Evolutionary conservation across 2,888 invertebrate species (phyloP), one percentile per base, ranked within the genome.

Genomic region (Eremobia ochroleuca): DNA sequence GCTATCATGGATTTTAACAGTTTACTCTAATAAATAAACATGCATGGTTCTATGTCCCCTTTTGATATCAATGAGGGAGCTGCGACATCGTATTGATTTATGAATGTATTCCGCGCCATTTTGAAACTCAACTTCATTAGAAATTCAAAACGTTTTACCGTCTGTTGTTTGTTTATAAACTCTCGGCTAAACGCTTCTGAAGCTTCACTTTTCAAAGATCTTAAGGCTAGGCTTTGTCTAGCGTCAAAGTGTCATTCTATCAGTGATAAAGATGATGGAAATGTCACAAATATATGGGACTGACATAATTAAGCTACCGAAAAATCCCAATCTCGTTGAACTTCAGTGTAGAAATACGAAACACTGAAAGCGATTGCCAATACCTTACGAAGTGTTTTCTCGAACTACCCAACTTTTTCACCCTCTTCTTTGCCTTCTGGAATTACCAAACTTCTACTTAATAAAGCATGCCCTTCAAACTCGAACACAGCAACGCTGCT

Each of bases 81-180:
- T 21, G 18, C 34, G n/a, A 4, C 3, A 9, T 37, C 8, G 31
- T 40, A 31, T 31, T 15, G 18, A 49, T 49, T n/a, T 66, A 37
- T 66, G 77, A 76, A 49, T 77, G 3, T 40, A 66, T 76, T 66
- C 37, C 3, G 9, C 18, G 9, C 58, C 25, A 25, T 77, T 77
- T 49, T 59, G 31, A 52, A 65, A 76, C 31, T 58, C 18, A 34
- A 11, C 5, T 28, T 13, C 25, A 55, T 65, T 58, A 11, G 21
- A 43, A 61, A 66, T 61, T 77, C 31, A 52, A 61, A 64, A 49
- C 65, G 46, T 66, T 31, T 52, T 21, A 9, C n/a, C 31, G 18
- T n/a, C 21, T n/a, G 18, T 34, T 46, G 64, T 65, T 46, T 77
- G 40, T 75, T 76, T 62, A 4, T 31, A n/a, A 46, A 28, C 46